Conservation (phyloP, 2,888 invertebrate species). For the Thymelicus lineola region DNA sequence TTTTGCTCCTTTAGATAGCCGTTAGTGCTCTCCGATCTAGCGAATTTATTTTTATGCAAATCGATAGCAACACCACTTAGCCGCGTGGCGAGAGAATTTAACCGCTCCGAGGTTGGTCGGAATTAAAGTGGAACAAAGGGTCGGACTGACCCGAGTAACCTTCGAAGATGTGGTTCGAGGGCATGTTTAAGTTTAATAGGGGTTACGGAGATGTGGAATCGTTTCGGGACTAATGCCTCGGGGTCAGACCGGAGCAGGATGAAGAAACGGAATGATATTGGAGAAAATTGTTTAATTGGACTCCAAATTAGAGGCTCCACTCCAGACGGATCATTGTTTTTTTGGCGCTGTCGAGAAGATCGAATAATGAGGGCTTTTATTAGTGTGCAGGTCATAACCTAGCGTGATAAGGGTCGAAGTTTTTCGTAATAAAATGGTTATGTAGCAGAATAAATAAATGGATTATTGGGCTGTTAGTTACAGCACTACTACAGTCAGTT, state of each 20-base stretch:
- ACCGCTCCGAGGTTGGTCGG: slow-evolving; percentile 53
- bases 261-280: slow-evolving; percentile 79
- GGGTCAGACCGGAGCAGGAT: slow-evolving; percentile 68
- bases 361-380: slow-evolving; percentile 11
- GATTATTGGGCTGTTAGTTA: no score
- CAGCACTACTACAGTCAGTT: no score
- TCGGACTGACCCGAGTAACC: slow-evolving; percentile 62
- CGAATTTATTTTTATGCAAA: slow-evolving; percentile 61
- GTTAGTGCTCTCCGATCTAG: slow-evolving; percentile 46
- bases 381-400: background rate
- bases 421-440: no score
- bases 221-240: slow-evolving; percentile 74
- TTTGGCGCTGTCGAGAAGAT: slow-evolving; percentile 50
- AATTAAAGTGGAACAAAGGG: slow-evolving; percentile 64
- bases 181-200: slow-evolving; percentile 82
- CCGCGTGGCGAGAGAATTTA: slow-evolving; percentile 48
- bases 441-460: no score
- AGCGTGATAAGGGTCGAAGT: background rate
- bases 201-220: slow-evolving; percentile 69
- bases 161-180: slow-evolving; percentile 73
- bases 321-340: slow-evolving; percentile 55
- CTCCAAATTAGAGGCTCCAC: slow-evolving; percentile 74
- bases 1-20: slow-evolving; percentile 67
- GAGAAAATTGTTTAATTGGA: slow-evolving; percentile 83
- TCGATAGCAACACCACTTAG: slow-evolving; percentile 49